These are phyloP conservation scores for Calosoma granatense DNA, from an alignment of 1,140 invertebrate genomes.

Conservation along the genomic window DNA sequence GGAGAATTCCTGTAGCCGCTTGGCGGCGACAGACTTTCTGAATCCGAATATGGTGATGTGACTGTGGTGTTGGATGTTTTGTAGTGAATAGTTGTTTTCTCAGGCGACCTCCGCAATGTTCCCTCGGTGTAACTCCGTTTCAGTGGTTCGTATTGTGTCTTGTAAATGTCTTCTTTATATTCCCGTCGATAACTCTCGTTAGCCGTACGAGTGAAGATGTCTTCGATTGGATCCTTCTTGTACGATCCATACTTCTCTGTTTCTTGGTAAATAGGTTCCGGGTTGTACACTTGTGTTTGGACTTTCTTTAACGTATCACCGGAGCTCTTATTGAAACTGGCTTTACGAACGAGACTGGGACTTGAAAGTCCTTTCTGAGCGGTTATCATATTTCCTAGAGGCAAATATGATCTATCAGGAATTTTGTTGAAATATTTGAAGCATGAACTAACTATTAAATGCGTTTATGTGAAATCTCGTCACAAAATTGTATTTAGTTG, in stretches of 20 bases:
- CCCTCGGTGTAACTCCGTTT: conserved; percentile 31
- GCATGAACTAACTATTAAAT: no score
- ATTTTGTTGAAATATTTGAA: no score
- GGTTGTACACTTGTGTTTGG: conserved; percentile 29
- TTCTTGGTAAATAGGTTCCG: conserved; percentile 7
- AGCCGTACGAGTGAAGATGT: conserved; percentile 28
- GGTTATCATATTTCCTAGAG: conserved; percentile 36
- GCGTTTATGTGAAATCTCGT: no score
- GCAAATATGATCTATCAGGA: no score
- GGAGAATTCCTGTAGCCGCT: conserved; percentile 27
- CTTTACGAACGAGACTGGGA: conserved; percentile 62
- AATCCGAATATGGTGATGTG: conserved; percentile 29
- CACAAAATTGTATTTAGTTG: no score
- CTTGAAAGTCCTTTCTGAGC: conserved; percentile 54
- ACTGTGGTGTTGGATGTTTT: conserved; percentile 20
- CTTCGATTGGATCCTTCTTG: conserved; percentile 29
- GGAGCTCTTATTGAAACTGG: conserved; percentile 35
- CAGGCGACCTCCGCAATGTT: conserved; percentile 24
- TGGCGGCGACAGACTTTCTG: conserved; percentile 31
- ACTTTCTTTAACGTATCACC: conserved; percentile 29
- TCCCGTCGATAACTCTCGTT: conserved; percentile 16
- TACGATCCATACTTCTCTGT: no score
- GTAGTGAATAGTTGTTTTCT: conserved; percentile 19
- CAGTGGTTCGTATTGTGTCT: conserved; percentile 28
- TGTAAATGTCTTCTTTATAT: conserved; percentile 26